Percentiles rank a stretch among this genome's conserved stretches.
phyloP scores from a whole-genome alignment of 30 jellyfish, hydroid and myxozoan species.

The Chrysaora quinquecirrha region DNA sequence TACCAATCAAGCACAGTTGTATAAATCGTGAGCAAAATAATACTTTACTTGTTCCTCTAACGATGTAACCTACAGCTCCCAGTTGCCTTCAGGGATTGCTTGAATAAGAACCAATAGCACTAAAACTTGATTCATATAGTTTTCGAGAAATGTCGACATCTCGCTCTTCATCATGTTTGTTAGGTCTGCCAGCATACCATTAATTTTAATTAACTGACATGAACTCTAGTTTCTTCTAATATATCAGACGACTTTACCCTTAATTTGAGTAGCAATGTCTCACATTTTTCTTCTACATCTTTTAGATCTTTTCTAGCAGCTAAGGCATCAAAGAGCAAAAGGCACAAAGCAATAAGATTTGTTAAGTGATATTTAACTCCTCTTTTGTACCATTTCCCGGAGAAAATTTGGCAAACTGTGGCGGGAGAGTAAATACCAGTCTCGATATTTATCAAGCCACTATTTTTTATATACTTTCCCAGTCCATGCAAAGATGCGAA shows the following conservation, averaged over 20 bases:
- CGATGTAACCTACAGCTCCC: background rate
- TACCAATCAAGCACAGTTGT: background rate
- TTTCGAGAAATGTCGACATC: background rate
- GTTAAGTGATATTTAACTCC: constrained; percentile 16
- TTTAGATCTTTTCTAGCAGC: constrained; percentile 5
- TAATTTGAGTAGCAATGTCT: background rate
- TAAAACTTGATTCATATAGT: background rate
- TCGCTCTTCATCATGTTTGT: background rate
- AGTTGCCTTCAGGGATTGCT: background rate
- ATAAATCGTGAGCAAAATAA: background rate
- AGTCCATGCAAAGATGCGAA: constrained; percentile 22
- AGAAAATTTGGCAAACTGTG: constrained; percentile 3
- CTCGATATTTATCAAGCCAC: constrained; percentile 8
- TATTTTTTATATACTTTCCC: background rate
- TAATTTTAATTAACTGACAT: background rate
- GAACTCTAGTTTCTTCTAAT: background rate
- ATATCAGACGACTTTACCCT: background rate
- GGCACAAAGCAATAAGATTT: constrained; percentile 9
- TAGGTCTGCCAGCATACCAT: background rate
- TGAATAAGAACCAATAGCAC: background rate
- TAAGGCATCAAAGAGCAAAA: constrained; percentile 2
- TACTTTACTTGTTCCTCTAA: background rate
- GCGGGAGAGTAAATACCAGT: constrained; percentile 15
- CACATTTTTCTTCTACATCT: background rate
- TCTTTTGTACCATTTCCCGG: background rate